phyloP scores from a whole-genome alignment of 2,888 invertebrate genomes.

The Hydrotaea diabolus region DNA sequence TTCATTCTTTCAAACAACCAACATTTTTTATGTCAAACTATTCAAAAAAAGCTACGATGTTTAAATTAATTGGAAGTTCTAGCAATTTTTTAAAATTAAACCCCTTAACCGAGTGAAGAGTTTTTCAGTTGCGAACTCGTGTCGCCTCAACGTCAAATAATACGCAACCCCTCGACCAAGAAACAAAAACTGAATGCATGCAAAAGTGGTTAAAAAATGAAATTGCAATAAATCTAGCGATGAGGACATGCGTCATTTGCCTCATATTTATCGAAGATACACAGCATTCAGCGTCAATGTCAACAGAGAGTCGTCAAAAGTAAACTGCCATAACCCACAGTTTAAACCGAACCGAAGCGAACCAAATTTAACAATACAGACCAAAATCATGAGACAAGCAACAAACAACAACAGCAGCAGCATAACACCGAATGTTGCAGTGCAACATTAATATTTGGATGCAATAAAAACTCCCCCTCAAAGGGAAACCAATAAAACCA shows the following conservation, averaged over 20 bases:
- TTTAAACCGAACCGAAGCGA: slow-evolving; percentile 25
- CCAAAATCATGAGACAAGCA: background rate
- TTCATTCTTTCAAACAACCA: no score
- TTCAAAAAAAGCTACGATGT: no score
- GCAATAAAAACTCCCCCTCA: slow-evolving; percentile 47
- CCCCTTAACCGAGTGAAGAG: no score
- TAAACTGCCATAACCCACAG: slow-evolving; percentile 16
- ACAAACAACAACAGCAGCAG: background rate
- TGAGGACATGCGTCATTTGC: slow-evolving; percentile 42
- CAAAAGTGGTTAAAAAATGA: slow-evolving; percentile 6
- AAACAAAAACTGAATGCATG: background rate
- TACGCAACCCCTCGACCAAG: background rate
- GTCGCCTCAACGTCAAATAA: background rate
- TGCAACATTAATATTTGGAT: slow-evolving; percentile 26
- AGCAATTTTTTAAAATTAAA: no score
- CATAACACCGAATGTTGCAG: background rate
- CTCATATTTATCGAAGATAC: slow-evolving; percentile 4
- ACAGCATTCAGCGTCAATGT: slow-evolving; percentile 18
- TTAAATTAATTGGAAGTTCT: no score
- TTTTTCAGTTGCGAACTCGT: background rate
- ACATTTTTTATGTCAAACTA: no score
- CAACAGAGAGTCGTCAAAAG: slow-evolving; percentile 30
- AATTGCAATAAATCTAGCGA: slow-evolving; percentile 49
- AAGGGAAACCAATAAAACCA: slow-evolving; percentile 32
- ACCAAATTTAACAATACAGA: slow-evolving; percentile 26